These are phyloP conservation scores for Caenorhabditis drosophilae DNA, from an alignment of 2,888 invertebrate species.

Conservation along the genomic window DNA sequence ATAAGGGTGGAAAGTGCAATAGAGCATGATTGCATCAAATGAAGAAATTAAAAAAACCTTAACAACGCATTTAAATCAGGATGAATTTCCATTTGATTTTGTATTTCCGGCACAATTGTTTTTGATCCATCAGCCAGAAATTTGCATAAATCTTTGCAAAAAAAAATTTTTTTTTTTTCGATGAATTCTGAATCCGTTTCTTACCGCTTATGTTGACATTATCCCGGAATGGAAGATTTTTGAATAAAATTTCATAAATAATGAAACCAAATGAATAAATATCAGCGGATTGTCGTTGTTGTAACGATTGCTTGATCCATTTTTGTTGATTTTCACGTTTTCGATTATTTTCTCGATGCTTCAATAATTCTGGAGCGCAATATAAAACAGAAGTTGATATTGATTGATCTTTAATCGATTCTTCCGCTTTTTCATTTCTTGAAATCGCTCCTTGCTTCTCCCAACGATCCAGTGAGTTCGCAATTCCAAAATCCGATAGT, in stretches of 20 bases:
- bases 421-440: too few relatives aligned
- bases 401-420: too few relatives aligned
- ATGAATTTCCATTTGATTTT: slow-evolving; percentile 60
- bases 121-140: slow-evolving; percentile 57
- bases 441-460: slow-evolving; percentile 65
- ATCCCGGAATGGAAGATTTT: slow-evolving; percentile 50
- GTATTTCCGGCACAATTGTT: slow-evolving; percentile 56
- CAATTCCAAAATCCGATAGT: slow-evolving; percentile 62
- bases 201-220: slow-evolving; percentile 49
- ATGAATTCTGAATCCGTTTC: background rate
- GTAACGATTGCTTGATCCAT: slow-evolving; percentile 58
- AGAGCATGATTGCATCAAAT: slow-evolving; percentile 45
- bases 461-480: slow-evolving; percentile 65
- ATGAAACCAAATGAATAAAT: slow-evolving; percentile 66
- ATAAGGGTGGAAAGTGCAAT: too few relatives aligned
- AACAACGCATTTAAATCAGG: slow-evolving; percentile 58
- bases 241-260: slow-evolving; percentile 64
- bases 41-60: slow-evolving; percentile 2
- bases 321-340: slow-evolving; percentile 57
- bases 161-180: background rate
- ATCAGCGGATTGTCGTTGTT: slow-evolving; percentile 59
- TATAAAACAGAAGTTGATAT: slow-evolving; percentile 53
- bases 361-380: slow-evolving; percentile 58
- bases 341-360: slow-evolving; percentile 57
- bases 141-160: slow-evolving; percentile 53